Conservation (phyloP, 1,140 invertebrate genomes). For the Pantala flavescens region DNA sequence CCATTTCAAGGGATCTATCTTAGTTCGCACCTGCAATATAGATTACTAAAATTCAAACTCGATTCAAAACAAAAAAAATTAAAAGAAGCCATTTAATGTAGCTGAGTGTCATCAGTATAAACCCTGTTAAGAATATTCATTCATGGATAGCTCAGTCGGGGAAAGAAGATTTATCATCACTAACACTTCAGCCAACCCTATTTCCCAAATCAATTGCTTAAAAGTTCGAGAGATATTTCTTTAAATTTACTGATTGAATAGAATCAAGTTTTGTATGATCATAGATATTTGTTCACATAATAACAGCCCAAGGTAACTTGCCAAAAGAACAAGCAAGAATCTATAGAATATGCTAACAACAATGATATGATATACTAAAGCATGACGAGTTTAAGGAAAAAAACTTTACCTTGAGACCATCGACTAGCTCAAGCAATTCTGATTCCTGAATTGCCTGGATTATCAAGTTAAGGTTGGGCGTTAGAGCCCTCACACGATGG, state of each 20-base stretch:
- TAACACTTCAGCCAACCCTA: not conserved
- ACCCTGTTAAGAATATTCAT: too few relatives aligned
- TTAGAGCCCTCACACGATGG: slow-evolving; percentile 80
- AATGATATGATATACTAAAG: too few relatives aligned
- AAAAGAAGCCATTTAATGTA: too few relatives aligned
- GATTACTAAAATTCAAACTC: not conserved
- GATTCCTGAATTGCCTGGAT: slow-evolving; percentile 71
- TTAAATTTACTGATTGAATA: too few relatives aligned
- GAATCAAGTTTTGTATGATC: too few relatives aligned
- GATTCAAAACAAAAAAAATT: not conserved
- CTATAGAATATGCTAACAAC: too few relatives aligned
- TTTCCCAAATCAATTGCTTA: not conserved
- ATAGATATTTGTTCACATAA: too few relatives aligned
- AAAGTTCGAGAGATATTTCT: too few relatives aligned
- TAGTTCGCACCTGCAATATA: slow-evolving; percentile 58
- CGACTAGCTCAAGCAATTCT: slow-evolving; percentile 67
- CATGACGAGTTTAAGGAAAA: not conserved
- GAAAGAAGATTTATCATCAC: not conserved
- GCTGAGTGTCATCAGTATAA: too few relatives aligned
- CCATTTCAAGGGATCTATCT: slow-evolving; percentile 73
- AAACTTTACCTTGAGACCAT: slow-evolving; percentile 55
- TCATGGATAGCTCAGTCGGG: not conserved
- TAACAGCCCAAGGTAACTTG: too few relatives aligned
- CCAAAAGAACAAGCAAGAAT: too few relatives aligned
- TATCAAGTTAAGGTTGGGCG: slow-evolving; percentile 72